Base-by-base conservation (phyloP, 2,888 invertebrate species). In the Drosophila acutilabella region DNA sequence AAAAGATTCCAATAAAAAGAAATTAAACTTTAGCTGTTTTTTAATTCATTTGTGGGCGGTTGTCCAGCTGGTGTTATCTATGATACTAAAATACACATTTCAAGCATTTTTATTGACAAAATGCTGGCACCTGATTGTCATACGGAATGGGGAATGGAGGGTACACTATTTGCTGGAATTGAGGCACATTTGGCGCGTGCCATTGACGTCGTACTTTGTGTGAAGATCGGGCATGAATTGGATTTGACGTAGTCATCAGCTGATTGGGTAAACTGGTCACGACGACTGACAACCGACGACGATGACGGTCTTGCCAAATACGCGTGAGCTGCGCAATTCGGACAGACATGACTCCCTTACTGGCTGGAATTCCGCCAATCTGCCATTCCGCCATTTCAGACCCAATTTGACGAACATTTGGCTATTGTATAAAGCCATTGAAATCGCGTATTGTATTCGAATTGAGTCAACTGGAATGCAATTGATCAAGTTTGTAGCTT, bases 291-390 rank as follows among this genome's bases (percentile, higher is more conserved):
- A 44, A 23, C 20, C 1, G 20, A 54, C 53, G n/a, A 0, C 20
- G 50, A 41, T 53, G 18, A 23, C 51, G 40, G 41, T 40, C 70
- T 71, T 75, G 76, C 74, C 74, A 76, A 74, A 74, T 74, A 71
- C 53, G 72, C 47, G 62, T 57, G 60, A 60, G 74, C 76, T 74
- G 72, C 74, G 76, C 75, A 75, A 71, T 74, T 75, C 65, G 16
- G 40, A 33, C 51, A 73, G 54, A 56, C 54, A 65, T 30, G 8
- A 30, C 30, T 30, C 30, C 30, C 30, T 8, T 30, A 8, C 30
- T 30, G 30, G 30, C 30, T 8, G 8, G 8, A 30, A 8, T 30
- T 8, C 30, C 30, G 8, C 30, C 30, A 30, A n/a, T n/a, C n/a
- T n/a, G n/a, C n/a, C n/a, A 8, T 30, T 8, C 30, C 30, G 8